Evolutionary conservation across 2,797 vertebrate species (phyloP).

Genomic region (Chaetodon trifasciatus): DNA sequence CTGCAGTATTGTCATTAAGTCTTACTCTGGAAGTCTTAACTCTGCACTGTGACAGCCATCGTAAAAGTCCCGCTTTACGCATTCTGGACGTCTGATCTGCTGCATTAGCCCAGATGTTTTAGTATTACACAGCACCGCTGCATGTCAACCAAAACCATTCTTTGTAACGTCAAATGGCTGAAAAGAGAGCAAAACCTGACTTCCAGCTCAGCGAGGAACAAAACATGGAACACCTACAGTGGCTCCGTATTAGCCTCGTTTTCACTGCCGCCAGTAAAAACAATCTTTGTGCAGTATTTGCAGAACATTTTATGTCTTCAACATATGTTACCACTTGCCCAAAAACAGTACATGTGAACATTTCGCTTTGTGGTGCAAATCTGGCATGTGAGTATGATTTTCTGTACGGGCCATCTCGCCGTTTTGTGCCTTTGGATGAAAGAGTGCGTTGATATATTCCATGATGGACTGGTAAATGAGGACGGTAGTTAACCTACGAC

Average conservation of each 20-base stretch:
- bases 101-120: constrained; percentile 37
- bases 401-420: background rate
- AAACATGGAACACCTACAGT: constrained; percentile 50
- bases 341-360: constrained; percentile 28
- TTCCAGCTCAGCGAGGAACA: constrained; percentile 26
- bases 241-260: constrained; percentile 10
- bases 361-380: constrained; percentile 12
- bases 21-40: background rate
- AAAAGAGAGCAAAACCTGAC: constrained; percentile 35
- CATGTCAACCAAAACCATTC: constrained; percentile 29
- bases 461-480: constrained; percentile 14
- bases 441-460: constrained; percentile 9
- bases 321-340: constrained; percentile 47
- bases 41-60: background rate
- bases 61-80: constrained; percentile 15
- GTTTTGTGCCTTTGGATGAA: constrained; percentile 13
- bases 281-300: constrained; percentile 33
- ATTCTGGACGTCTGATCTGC: constrained; percentile 7
- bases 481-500: constrained; percentile 30
- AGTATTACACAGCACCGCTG: constrained; percentile 1
- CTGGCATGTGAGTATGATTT: background rate
- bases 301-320: constrained; percentile 48
- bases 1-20: background rate
- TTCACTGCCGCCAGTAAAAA: constrained; percentile 55
- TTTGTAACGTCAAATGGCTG: constrained; percentile 27